Conservation (phyloP, 2,797 vertebrate genomes). For the Steatocranus sp. region DNA sequence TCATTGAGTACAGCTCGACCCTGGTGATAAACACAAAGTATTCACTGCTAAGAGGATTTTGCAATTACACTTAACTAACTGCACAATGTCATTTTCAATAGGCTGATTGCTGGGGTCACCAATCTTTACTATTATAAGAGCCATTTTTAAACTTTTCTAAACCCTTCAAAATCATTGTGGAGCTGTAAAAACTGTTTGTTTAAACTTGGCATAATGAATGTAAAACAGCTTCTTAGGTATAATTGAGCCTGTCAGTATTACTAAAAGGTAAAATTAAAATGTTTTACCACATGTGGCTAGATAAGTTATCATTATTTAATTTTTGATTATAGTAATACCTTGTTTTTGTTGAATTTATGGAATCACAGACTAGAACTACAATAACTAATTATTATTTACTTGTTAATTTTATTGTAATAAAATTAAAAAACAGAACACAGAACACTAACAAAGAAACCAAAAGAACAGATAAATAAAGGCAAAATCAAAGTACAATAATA, state of each 20-base stretch:
- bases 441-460: neutral
- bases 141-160: neutral
- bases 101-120: neutral
- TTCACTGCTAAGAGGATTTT: constrained; percentile 52
- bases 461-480: neutral
- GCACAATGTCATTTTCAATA: neutral
- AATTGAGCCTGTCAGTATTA: neutral
- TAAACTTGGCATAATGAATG: neutral
- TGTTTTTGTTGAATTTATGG: neutral
- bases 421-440: neutral
- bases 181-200: neutral
- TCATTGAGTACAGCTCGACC: constrained; percentile 47
- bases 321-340: neutral
- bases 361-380: neutral
- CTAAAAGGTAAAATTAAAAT: neutral
- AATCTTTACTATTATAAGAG: neutral
- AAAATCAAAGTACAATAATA: neutral
- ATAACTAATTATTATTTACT: neutral
- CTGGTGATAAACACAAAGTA: constrained; percentile 69
- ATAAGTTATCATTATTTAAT: neutral
- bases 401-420: neutral
- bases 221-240: neutral
- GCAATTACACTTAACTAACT: constrained; percentile 11
- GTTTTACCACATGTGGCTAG: neutral
- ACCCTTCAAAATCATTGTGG: neutral